A percentile compares a stretch with the other conserved stretches of the same genome.
Conservation (phyloP, 2,797 vertebrate genomes). For the Bryconaethiops microstoma region DNA sequence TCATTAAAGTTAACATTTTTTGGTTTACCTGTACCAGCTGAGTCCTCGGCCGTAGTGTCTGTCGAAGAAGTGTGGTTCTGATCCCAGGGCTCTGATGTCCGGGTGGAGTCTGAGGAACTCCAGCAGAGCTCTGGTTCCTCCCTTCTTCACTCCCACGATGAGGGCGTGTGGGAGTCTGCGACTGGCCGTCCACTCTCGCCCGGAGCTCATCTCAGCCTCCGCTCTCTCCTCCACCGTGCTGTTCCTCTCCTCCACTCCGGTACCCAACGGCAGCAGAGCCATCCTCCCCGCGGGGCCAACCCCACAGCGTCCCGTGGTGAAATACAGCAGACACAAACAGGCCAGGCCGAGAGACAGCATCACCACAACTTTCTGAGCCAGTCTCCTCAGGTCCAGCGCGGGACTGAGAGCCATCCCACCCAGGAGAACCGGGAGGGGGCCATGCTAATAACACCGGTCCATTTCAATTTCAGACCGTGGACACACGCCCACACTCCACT, state of each 20-base stretch:
- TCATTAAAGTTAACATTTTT: neutral
- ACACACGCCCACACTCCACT: neutral
- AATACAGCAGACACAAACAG: slow-evolving; percentile 74
- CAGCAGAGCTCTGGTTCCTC: slow-evolving; percentile 80
- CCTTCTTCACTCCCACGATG: slow-evolving; percentile 83
- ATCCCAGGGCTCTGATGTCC: slow-evolving; percentile 80
- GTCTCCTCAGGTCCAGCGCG: slow-evolving; percentile 71
- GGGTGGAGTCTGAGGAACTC: slow-evolving; percentile 85
- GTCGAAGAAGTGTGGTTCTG: slow-evolving; percentile 84
- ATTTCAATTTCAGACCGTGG: neutral
- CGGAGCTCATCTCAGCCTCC: slow-evolving; percentile 64
- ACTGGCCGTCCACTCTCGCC: slow-evolving; percentile 75
- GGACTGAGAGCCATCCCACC: slow-evolving; percentile 73
- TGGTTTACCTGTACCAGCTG: slow-evolving; percentile 81
- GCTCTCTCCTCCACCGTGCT: neutral
- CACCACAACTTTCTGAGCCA: slow-evolving; percentile 74
- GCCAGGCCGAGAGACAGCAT: slow-evolving; percentile 75
- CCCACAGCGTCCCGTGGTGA: slow-evolving; percentile 74
- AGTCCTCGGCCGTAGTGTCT: slow-evolving; percentile 82
- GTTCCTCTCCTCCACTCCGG: neutral
- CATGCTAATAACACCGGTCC: neutral
- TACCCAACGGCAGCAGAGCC: slow-evolving; percentile 20
- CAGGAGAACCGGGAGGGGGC: slow-evolving; percentile 3
- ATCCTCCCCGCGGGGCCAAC: slow-evolving; percentile 59
- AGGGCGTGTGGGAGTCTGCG: slow-evolving; percentile 80